Evolutionary conservation across 2,888 invertebrate genomes (phyloP).

Genomic region (Branchipolynoe longqiensis): DNA sequence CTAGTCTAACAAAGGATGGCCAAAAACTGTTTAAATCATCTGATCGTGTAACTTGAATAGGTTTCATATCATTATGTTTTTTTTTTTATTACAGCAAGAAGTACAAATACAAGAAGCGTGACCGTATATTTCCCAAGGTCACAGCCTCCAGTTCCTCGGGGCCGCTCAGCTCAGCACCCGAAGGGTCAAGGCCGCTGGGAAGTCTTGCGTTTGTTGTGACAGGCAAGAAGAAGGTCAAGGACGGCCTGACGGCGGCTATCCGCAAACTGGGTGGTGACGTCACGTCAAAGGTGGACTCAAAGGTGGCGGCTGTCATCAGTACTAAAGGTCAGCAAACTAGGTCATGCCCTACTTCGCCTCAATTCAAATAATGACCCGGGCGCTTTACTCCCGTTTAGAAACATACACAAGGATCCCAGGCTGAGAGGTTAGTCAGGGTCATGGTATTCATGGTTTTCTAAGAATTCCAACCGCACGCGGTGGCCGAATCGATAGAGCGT

Average conservation of each 20-base stretch:
- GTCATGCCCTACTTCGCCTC: no score
- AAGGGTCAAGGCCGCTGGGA: slow-evolving; percentile 83
- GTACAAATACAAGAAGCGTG: slow-evolving; percentile 81
- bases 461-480: no score
- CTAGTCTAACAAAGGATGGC: no score
- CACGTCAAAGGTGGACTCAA: slow-evolving; percentile 85
- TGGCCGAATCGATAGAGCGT: no score
- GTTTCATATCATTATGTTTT: no score
- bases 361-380: no score
- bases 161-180: slow-evolving; percentile 71
- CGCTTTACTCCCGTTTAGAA: no score
- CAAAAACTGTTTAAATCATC: no score
- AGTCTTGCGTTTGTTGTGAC: slow-evolving; percentile 89
- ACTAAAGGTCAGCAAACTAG: slow-evolving; percentile 82
- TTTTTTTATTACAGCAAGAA: slow-evolving; percentile 80
- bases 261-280: slow-evolving; percentile 89
- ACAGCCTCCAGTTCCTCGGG: slow-evolving; percentile 71
- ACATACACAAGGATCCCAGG: no score
- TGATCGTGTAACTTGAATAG: no score
- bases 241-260: slow-evolving; percentile 87
- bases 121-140: slow-evolving; percentile 78
- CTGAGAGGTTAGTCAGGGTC: no score
- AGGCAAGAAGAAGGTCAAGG: slow-evolving; percentile 82
- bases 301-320: slow-evolving; percentile 89
- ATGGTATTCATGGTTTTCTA: no score